Conservation (phyloP, 2,113 vertebrate species). For the Oostethus manadensis region DNA sequence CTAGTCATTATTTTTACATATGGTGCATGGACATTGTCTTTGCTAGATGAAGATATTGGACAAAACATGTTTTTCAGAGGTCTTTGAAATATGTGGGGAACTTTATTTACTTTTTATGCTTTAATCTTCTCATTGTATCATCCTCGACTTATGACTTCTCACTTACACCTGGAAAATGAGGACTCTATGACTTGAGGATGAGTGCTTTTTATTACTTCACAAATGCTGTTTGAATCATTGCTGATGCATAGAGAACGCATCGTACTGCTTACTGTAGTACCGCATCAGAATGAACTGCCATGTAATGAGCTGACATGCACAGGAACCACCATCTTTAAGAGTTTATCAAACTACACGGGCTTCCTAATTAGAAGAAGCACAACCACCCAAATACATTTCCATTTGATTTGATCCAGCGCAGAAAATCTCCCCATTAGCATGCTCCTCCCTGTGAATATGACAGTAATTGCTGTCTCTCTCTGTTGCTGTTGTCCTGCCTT, state of each 20-base stretch:
- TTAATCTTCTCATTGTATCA: slow-evolving; percentile 48
- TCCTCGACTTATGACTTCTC: slow-evolving; percentile 36
- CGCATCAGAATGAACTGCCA: slow-evolving; percentile 30
- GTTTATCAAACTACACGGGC: slow-evolving; percentile 72
- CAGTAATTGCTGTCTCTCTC: slow-evolving; percentile 73
- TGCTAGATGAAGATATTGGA: too few species aligned
- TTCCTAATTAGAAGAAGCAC: slow-evolving; percentile 71
- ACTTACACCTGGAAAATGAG: slow-evolving; percentile 45
- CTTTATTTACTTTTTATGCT: slow-evolving; percentile 28
- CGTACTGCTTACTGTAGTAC: slow-evolving; percentile 12
- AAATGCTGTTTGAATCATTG: slow-evolving; percentile 39
- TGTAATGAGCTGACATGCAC: slow-evolving; percentile 60
- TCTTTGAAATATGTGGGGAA: slow-evolving; percentile 23
- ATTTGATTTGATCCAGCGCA: slow-evolving; percentile 69
- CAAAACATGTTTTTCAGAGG: neutral
- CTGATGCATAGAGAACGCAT: slow-evolving; percentile 25
- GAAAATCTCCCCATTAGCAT: slow-evolving; percentile 71
- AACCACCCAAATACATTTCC: slow-evolving; percentile 71
- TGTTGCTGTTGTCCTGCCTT: slow-evolving; percentile 62
- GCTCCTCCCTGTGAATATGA: slow-evolving; percentile 65
- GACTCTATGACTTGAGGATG: slow-evolving; percentile 47
- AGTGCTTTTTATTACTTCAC: slow-evolving; percentile 36
- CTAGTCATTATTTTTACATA: too few species aligned
- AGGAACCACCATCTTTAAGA: slow-evolving; percentile 61
- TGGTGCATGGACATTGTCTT: too few species aligned